Evolutionary conservation across 2,888 invertebrate genomes (phyloP), one percentile per base, ranked within the genome.

Genomic region (Carabus problematicus): DNA sequence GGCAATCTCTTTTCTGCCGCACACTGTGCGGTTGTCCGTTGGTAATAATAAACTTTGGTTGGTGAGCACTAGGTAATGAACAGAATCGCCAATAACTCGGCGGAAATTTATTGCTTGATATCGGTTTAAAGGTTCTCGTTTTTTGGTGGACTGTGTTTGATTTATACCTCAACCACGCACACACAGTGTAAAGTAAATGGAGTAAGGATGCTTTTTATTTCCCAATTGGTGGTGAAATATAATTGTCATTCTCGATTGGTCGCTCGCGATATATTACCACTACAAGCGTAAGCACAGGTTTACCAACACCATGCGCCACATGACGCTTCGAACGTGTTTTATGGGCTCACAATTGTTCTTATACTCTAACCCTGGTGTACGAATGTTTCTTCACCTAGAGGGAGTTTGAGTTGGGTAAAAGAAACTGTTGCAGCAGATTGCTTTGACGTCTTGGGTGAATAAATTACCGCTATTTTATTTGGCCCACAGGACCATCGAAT

Each of bases 101-200:
- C 3, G 66, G 66, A 66, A 59, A 66, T 66, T 66, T 66, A 66
- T 66, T 40, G 59, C 66, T 49, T 19, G 59, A 66, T 66, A 64
- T 64, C 64, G 64, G 47, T 64, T 64, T 64, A 58, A 63, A 59
- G 47, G 66, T 66, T 49, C 59, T 66, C 59, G 58, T 59, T 59
- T 66, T 58, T 47, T 47, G 39, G 19, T 18, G 11, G 56, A 56
- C 29, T 56, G 29, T 56, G 29, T 47, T 56, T 66, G 66, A 66
- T 66, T 66, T 66, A 66, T 66, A 49, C 58, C 19, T 18, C 52
- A 52, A 16, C 52, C 52, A 29, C 29, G 6, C 29, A 29, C 29
- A 29, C 29, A 29, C 29, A 29, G 41, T 66, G 66, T 56, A 12
- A 58, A 66, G 58, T 58, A 59, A 59, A 59, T 66, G 58, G 66